phyloP scores from a whole-genome alignment of 2,888 invertebrate species.

The Lydus trimaculatus region DNA sequence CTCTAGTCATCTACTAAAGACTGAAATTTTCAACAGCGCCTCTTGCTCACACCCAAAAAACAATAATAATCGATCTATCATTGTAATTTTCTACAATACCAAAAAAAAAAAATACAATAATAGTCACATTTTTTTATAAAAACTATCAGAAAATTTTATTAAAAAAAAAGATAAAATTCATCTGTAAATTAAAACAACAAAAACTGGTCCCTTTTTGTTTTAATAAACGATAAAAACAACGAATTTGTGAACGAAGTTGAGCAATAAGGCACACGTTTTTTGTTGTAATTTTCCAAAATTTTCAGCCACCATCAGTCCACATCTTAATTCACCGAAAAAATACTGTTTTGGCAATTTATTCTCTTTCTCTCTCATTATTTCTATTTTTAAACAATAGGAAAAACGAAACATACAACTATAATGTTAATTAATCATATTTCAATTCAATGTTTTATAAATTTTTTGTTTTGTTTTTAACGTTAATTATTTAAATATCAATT shows the following conservation, averaged over 20 bases:
- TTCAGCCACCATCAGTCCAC: neutral
- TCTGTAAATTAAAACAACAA: neutral
- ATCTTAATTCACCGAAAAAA: neutral
- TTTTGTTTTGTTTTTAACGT: constrained; percentile 8
- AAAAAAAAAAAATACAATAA: neutral
- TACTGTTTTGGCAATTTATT: constrained; percentile 1
- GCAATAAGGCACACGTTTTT: constrained; percentile 2
- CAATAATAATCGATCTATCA: neutral
- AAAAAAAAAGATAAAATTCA: neutral
- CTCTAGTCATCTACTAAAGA: constrained; percentile 32
- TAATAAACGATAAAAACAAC: neutral
- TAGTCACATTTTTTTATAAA: neutral
- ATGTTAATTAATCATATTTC: constrained; percentile 26
- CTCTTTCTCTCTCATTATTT: neutral
- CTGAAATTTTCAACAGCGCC: neutral
- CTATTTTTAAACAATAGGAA: too few species aligned
- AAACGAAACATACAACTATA: neutral
- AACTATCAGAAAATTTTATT: neutral
- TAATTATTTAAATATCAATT: constrained; percentile 22
- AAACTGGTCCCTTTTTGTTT: neutral
- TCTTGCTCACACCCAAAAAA: neutral
- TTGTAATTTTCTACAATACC: neutral
- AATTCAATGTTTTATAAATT: constrained; percentile 27
- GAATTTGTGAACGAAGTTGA: neutral
- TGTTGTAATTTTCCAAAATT: neutral